Evolutionary conservation across 2,113 vertebrate species (phyloP).

Genomic region (Cyprinodon tularosa): DNA sequence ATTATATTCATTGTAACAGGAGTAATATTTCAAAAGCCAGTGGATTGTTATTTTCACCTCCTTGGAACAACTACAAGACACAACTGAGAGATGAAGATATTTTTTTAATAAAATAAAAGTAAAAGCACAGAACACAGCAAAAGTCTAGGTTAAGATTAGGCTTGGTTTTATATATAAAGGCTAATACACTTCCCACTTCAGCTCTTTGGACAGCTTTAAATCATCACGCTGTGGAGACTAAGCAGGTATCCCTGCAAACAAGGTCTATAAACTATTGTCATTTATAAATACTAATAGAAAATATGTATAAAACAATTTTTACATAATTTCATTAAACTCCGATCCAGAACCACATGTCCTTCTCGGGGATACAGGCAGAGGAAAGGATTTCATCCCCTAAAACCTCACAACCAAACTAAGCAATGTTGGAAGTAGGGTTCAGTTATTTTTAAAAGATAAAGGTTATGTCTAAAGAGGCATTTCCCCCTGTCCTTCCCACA

Average conservation of each 20-base stretch:
- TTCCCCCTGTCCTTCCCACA: too few species aligned
- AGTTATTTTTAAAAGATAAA: too few species aligned
- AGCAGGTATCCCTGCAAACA: neutral
- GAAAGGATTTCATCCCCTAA: too few species aligned
- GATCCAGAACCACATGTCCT: too few species aligned
- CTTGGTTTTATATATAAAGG: neutral
- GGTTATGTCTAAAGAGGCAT: too few species aligned
- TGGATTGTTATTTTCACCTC: constrained; percentile 77
- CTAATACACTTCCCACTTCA: neutral
- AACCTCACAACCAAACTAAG: too few species aligned
- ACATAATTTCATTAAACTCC: too few species aligned
- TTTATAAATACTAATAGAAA: too few species aligned
- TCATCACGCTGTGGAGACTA: neutral
- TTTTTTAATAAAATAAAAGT: neutral
- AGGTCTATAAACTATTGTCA: too few species aligned
- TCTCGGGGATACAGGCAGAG: too few species aligned
- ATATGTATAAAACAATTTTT: too few species aligned
- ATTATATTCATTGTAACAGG: constrained; percentile 84
- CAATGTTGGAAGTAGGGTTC: too few species aligned
- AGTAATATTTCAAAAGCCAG: constrained; percentile 86
- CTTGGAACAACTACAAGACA: constrained; percentile 76
- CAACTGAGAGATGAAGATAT: constrained; percentile 72
- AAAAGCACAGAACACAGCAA: neutral
- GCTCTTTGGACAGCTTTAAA: neutral
- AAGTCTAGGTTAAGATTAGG: neutral